A percentile compares a stretch with the other conserved stretches of the same genome.
Conservation (phyloP, 2,797 vertebrate genomes). For the Amblyopsis hoosieri region DNA sequence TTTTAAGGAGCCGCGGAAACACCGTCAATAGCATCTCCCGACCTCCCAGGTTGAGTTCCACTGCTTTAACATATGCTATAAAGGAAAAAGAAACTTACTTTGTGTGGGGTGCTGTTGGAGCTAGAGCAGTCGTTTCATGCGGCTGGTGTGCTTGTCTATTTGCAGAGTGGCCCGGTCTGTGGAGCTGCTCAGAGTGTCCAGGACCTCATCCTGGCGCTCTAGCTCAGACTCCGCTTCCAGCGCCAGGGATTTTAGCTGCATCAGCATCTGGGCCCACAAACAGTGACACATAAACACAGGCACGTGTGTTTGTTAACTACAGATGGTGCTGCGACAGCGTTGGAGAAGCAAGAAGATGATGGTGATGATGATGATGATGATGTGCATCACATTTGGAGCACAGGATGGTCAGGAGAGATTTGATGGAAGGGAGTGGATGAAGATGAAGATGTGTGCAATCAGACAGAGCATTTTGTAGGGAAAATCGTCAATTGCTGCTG, state of each 20-base stretch:
- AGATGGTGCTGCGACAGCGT: too few species aligned
- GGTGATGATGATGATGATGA: too few species aligned
- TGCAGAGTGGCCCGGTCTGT: slow-evolving; percentile 81
- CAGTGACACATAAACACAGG: slow-evolving; percentile 4
- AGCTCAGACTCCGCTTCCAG: slow-evolving; percentile 89
- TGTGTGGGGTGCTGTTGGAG: slow-evolving; percentile 4
- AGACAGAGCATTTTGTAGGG: too few species aligned
- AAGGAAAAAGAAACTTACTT: slow-evolving; percentile 29
- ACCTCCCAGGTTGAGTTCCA: too few species aligned
- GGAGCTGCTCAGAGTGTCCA: slow-evolving; percentile 82
- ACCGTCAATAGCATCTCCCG: too few species aligned
- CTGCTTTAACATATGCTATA: background rate
- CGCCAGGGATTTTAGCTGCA: slow-evolving; percentile 88
- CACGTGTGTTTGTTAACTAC: too few species aligned
- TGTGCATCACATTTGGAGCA: background rate
- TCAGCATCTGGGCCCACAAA: slow-evolving; percentile 81
- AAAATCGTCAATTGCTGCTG: too few species aligned
- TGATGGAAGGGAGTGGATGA: slow-evolving; percentile 14
- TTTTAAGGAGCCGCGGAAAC: too few species aligned
- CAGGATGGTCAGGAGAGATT: slow-evolving; percentile 13
- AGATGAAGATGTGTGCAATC: slow-evolving; percentile 6
- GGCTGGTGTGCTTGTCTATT: slow-evolving; percentile 85
- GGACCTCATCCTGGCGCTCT: slow-evolving; percentile 88
- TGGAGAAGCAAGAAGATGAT: slow-evolving; percentile 17
- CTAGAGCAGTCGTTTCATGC: slow-evolving; percentile 86